Evolutionary conservation across 2,888 invertebrate genomes (phyloP).

Genomic region (Seladonia tumulorum): DNA sequence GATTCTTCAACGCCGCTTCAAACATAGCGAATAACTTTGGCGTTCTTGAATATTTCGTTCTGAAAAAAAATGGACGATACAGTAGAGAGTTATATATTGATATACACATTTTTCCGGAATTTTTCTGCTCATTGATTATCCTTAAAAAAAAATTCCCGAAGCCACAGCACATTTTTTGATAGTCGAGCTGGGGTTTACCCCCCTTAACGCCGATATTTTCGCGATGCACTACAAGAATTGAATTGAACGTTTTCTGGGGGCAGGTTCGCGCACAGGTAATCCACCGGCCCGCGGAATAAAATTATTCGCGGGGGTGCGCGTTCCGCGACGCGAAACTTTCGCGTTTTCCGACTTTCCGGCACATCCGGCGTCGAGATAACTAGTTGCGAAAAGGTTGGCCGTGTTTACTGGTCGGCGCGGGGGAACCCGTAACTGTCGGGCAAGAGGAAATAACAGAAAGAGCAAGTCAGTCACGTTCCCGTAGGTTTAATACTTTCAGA

Average conservation of each 20-base stretch:
- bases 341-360: conserved; percentile 9
- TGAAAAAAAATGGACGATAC: neutral
- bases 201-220: neutral
- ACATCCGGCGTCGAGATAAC: conserved; percentile 23
- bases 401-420: conserved; percentile 9
- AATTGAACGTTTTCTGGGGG: neutral
- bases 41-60: neutral
- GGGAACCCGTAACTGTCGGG: neutral
- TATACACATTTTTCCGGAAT: too few species aligned
- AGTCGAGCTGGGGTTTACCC: neutral
- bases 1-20: neutral
- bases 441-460: conserved; percentile 11
- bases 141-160: neutral
- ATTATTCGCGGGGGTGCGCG: conserved; percentile 8
- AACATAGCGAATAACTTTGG: neutral
- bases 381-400: conserved; percentile 14
- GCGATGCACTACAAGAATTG: neutral
- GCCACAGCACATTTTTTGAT: neutral
- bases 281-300: neutral
- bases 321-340: conserved; percentile 26
- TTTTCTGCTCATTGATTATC: neutral
- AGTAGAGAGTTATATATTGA: neutral
- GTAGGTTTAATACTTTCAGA: conserved; percentile 37
- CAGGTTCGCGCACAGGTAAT: neutral
- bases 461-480: conserved; percentile 35